phyloP scores from a whole-genome alignment of 2,113 vertebrate species.

The Oncorhynchus nerka region DNA sequence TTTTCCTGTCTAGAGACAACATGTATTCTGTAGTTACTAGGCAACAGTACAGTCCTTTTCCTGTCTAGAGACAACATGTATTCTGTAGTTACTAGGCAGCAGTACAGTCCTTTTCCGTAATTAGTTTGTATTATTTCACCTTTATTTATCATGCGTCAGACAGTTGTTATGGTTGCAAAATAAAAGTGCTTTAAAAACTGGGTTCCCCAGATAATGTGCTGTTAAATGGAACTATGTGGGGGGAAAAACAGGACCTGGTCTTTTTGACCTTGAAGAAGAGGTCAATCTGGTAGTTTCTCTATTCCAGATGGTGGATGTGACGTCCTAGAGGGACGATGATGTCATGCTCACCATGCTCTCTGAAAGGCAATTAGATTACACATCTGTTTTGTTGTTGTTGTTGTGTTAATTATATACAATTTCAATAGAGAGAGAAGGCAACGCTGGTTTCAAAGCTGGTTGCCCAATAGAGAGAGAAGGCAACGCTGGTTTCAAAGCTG shows the following conservation, averaged over 20 bases:
- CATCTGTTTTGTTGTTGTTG: slow-evolving; percentile 30
- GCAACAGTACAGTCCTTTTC: too few species aligned
- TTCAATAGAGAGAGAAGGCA: slow-evolving; percentile 28
- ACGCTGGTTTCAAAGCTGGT: too few species aligned
- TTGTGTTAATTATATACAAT: slow-evolving; percentile 28
- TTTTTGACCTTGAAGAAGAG: background rate
- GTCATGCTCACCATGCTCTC: background rate
- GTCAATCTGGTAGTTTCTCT: background rate
- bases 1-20: too few species aligned
- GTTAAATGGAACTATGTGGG: background rate
- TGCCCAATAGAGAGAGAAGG: background rate
- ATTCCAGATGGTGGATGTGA: slow-evolving; percentile 11
- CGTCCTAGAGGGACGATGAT: background rate
- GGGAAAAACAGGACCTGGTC: background rate
- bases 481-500: too few species aligned
- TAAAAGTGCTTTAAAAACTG: slow-evolving; percentile 16
- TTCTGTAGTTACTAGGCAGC: too few species aligned
- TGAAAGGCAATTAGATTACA: background rate
- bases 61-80: too few species aligned
- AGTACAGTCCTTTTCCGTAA: too few species aligned
- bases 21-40: too few species aligned
- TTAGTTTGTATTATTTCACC: too few species aligned
- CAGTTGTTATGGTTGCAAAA: background rate
- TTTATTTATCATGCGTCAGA: too few species aligned
- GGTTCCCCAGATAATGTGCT: background rate